Percentiles rank a stretch among this genome's conserved stretches.
Conservation (phyloP, 2,113 vertebrate genomes). For the Megaptera novaeangliae region DNA sequence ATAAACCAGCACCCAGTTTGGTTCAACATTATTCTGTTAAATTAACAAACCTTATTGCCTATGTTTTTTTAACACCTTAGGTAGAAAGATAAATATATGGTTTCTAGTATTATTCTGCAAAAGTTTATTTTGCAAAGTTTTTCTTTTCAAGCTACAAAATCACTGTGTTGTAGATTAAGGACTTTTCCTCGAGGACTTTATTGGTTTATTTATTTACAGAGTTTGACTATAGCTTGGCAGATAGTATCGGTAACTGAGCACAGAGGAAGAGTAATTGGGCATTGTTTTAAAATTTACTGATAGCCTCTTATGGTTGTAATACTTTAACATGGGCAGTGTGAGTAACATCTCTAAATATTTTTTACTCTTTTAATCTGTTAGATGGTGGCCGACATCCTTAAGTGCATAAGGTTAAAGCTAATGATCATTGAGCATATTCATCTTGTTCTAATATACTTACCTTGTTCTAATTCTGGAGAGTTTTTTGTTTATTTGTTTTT, state of each 20-base stretch:
- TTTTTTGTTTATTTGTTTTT: not conserved
- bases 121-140: constrained; percentile 58
- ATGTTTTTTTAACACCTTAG: not conserved
- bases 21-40: not conserved
- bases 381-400: not conserved
- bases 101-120: constrained; percentile 28
- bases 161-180: constrained; percentile 55
- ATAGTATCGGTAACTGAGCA: constrained; percentile 67
- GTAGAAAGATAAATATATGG: not conserved
- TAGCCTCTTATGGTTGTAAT: constrained; percentile 47
- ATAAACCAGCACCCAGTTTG: not conserved
- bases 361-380: constrained; percentile 19
- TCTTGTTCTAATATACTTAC: constrained; percentile 28
- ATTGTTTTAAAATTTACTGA: constrained; percentile 66
- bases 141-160: constrained; percentile 27
- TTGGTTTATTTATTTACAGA: constrained; percentile 74
- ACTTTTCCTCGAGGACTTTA: constrained; percentile 48
- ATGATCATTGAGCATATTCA: not conserved
- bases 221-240: constrained; percentile 67
- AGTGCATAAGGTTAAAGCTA: constrained; percentile 15
- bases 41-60: not conserved
- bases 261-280: constrained; percentile 65
- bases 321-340: constrained; percentile 37
- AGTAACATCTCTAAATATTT: constrained; percentile 11
- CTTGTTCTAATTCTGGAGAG: not conserved